These are phyloP conservation scores for Sorex fumeus DNA, from an alignment of 2,113 vertebrate species.

Conservation along the genomic window DNA sequence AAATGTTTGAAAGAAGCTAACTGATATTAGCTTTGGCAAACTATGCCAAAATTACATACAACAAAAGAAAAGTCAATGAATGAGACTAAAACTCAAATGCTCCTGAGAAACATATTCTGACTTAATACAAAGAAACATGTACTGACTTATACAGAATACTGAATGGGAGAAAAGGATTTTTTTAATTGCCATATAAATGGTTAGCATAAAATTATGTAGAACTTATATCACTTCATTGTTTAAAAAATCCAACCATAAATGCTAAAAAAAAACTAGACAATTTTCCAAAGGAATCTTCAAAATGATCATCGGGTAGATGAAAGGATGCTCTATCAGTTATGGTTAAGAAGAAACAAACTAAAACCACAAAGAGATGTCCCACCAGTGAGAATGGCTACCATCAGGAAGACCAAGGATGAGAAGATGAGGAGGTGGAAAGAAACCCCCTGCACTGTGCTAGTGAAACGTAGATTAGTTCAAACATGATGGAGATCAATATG, in stretches of 20 bases:
- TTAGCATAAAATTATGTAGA: too few relatives aligned
- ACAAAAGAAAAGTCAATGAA: too few relatives aligned
- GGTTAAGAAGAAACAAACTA: neutral
- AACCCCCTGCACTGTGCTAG: neutral
- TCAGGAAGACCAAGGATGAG: neutral
- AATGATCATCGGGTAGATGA: neutral
- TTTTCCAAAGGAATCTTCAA: neutral
- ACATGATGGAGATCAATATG: neutral
- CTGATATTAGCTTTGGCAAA: too few relatives aligned
- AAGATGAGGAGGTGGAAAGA: neutral
- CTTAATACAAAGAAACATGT: too few relatives aligned
- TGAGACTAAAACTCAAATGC: too few relatives aligned
- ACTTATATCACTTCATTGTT: too few relatives aligned
- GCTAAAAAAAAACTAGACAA: neutral
- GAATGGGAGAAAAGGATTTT: too few relatives aligned
- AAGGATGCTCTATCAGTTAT: neutral
- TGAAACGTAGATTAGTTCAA: neutral
- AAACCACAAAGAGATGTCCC: neutral
- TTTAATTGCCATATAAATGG: too few relatives aligned
- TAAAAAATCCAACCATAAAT: too few relatives aligned
- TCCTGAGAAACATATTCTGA: too few relatives aligned
- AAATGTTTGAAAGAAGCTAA: neutral
- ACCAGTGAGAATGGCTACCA: neutral
- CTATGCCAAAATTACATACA: too few relatives aligned
- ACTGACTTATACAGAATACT: too few relatives aligned